These are phyloP conservation scores for Tetrax tetrax DNA, from an alignment of 2,113 vertebrate genomes.

Conservation along the genomic window DNA sequence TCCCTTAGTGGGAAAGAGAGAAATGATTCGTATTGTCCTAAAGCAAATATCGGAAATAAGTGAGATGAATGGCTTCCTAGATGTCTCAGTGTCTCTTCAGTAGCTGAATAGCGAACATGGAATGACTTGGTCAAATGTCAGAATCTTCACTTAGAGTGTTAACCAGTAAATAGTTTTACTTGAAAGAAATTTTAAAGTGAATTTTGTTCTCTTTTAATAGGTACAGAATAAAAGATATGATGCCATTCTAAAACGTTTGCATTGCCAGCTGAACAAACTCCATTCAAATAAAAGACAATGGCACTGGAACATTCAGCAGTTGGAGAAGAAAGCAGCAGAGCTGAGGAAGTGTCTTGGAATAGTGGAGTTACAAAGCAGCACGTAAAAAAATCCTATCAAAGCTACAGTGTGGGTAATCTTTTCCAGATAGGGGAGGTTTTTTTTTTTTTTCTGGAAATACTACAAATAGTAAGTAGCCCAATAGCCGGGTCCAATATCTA, in stretches of 20 bases:
- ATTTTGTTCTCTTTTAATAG: slow-evolving; percentile 49
- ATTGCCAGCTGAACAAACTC: slow-evolving; percentile 77
- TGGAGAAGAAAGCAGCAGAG: slow-evolving; percentile 72
- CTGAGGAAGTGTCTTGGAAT: slow-evolving; percentile 60
- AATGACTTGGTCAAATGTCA: not conserved
- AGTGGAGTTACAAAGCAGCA: not conserved
- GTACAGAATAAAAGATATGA: slow-evolving; percentile 79
- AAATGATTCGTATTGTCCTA: not conserved
- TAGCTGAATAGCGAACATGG: not conserved
- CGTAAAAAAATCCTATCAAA: not conserved
- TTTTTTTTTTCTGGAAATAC: not conserved
- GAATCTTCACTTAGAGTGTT: too few species aligned
- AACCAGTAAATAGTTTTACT: not conserved
- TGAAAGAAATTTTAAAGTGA: not conserved
- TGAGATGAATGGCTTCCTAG: not conserved
- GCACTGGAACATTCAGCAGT: slow-evolving; percentile 73
- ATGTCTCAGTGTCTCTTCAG: not conserved
- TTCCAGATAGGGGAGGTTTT: not conserved
- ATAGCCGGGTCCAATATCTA: not conserved
- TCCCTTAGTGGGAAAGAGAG: not conserved
- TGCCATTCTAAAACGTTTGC: slow-evolving; percentile 80
- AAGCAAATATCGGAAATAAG: not conserved
- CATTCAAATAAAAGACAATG: slow-evolving; percentile 72
- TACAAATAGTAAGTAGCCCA: not conserved
- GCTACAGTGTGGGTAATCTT: not conserved